phyloP scores from a whole-genome alignment of 2,888 invertebrate species.

The Rotaria magnacalcarata region DNA sequence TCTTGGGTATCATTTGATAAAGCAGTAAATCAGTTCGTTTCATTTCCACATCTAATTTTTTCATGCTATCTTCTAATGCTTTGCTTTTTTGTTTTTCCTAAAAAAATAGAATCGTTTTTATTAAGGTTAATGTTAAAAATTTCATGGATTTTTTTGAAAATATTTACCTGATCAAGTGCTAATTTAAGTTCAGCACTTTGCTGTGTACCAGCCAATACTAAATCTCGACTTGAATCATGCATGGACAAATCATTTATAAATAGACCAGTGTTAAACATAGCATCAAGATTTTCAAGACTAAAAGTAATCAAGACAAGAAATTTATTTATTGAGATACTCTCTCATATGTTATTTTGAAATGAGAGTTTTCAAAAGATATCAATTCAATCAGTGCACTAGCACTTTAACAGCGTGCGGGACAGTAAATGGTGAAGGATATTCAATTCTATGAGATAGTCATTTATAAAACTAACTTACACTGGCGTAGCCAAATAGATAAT shows the following conservation, averaged over 20 bases:
- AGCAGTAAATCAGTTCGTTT: constrained; percentile 85
- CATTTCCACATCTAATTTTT: constrained; percentile 90
- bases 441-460: too few species aligned
- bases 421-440: too few species aligned
- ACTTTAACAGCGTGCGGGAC: too few species aligned
- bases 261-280: constrained; percentile 82
- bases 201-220: constrained; percentile 91
- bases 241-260: constrained; percentile 95
- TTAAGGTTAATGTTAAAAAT: too few species aligned
- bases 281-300: constrained; percentile 82
- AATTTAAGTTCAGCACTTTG: constrained; percentile 91
- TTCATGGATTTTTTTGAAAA: background rate
- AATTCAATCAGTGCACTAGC: too few species aligned
- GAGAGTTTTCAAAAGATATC: too few species aligned
- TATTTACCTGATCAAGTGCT: constrained; percentile 70
- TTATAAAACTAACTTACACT: constrained; percentile 62
- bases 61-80: constrained; percentile 90
- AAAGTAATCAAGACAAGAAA: background rate
- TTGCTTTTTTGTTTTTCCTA: constrained; percentile 91
- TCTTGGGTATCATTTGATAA: constrained; percentile 98
- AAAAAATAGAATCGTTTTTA: constrained; percentile 62
- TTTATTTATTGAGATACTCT: too few species aligned
- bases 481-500: constrained; percentile 94
- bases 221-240: constrained; percentile 94
- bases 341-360: too few species aligned